Evolutionary conservation across 1,140 invertebrate species (phyloP), one percentile per base, ranked within the genome.

Genomic region (Arion vulgaris): DNA sequence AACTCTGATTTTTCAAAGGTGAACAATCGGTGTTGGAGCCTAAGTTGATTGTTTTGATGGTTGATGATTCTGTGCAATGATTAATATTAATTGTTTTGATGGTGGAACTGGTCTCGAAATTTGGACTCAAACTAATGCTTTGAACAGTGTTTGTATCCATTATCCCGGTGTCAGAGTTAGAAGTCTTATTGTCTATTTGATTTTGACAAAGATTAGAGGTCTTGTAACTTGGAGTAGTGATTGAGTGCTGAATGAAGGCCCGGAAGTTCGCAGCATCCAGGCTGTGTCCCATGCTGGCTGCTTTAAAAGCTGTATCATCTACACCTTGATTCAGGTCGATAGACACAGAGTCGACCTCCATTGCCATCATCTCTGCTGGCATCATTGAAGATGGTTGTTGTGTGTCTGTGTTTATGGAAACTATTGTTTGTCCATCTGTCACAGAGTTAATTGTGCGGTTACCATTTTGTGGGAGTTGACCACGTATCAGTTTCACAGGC

Each of bases 371-470:
- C n/a, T 83, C 83, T 34, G 82, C 45, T n/a, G 88, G 85, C 34
- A 89, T 87, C 19, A 90, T 90, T 39, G 92, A 93, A 5, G 92
- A 82, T 17, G 92, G 91, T n/a, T 90, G 75, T 13, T 90, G 90
- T 23, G 84, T 85, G 78, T 89, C 87, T 32, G 88, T 83, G 45
- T 81, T 82, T 83, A 88, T 88, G 49, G 86, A 85, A 32, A 86
- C 80, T 34, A 83, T 81, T 26, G 57, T 82, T 51, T 88, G 86
- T 51, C 78, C 83, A 49, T 38, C 32, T 51, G 77, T 84, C 68
- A 34, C 49, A 49, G 32, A 23, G 68, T 72, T 62, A 28, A 41
- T 83, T n/a, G 41, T 68, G 39, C 17, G 41, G 28, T 26, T 66
- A 7, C 38, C 39, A 32, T 72, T 72, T 17, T 17, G 32, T 17